Evolutionary conservation across 2,888 invertebrate species (phyloP).

Genomic region (Tetheella fluctuosa): DNA sequence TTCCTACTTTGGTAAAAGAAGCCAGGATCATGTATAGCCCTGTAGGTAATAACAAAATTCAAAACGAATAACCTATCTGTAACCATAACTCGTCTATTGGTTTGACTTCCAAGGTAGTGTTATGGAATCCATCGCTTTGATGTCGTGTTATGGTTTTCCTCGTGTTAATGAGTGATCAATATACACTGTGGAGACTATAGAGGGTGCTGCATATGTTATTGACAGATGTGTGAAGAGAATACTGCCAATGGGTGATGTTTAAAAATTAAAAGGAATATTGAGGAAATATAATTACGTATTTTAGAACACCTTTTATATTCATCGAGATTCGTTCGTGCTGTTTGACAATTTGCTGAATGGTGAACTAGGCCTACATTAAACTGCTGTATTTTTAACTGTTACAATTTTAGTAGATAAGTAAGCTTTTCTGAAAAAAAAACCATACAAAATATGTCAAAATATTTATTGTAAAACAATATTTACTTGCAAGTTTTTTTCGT

Average conservation of each 20-base stretch:
- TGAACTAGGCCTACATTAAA: too few species aligned
- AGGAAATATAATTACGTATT: background rate
- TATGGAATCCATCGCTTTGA: constrained; percentile 40
- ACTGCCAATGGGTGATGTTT: background rate
- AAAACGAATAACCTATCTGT: background rate
- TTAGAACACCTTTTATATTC: background rate
- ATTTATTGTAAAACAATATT: too few species aligned
- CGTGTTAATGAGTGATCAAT: constrained; percentile 53
- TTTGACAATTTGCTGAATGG: too few species aligned
- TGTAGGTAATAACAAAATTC: too few species aligned
- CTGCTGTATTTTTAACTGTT: too few species aligned
- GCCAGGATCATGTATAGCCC: too few species aligned
- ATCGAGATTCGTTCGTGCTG: too few species aligned
- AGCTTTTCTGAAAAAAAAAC: too few species aligned
- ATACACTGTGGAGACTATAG: background rate
- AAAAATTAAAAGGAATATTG: background rate
- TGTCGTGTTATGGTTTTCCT: constrained; percentile 34
- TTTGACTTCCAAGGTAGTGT: constrained; percentile 9
- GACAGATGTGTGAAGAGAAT: constrained; percentile 8
- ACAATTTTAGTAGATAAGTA: too few species aligned
- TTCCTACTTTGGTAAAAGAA: too few species aligned
- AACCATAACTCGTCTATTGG: background rate
- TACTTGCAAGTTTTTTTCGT: too few species aligned
- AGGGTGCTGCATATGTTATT: constrained; percentile 4
- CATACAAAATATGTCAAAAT: too few species aligned